Evolutionary conservation across 2,797 vertebrate genomes (phyloP).

Genomic region (Oophaga sylvatica): DNA sequence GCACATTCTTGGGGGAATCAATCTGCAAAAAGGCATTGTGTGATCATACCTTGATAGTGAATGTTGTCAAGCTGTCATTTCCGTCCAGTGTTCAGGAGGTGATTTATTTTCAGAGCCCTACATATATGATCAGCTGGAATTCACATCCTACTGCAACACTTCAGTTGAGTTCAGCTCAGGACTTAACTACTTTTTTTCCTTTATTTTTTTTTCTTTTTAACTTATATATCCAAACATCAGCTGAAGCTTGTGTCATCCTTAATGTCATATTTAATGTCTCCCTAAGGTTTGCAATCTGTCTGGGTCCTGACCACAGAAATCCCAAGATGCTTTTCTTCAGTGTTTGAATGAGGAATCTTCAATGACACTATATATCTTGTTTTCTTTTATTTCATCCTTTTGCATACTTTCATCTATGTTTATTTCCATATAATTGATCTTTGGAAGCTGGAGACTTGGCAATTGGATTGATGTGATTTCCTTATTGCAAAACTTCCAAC

Average conservation of each 20-base stretch:
- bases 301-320: background rate
- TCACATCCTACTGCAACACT: background rate
- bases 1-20: too few relatives aligned
- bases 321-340: background rate
- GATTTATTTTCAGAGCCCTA: background rate
- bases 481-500: background rate
- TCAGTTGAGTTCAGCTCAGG: background rate
- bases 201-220: too few relatives aligned
- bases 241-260: background rate
- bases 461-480: background rate
- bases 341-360: background rate
- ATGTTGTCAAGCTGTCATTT: too few relatives aligned
- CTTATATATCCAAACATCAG: background rate
- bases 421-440: constrained; percentile 3
- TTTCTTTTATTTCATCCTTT: background rate
- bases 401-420: background rate
- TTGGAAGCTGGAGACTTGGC: background rate
- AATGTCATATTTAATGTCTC: background rate
- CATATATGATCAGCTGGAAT: background rate
- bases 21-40: too few relatives aligned
- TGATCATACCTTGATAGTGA: too few relatives aligned
- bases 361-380: background rate
- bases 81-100: too few relatives aligned
- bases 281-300: background rate
- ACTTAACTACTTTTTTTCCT: background rate